Percentiles rank a stretch among this genome's conserved stretches.
Conservation (phyloP, 2,797 vertebrate genomes). For the Acanthis flammea region DNA sequence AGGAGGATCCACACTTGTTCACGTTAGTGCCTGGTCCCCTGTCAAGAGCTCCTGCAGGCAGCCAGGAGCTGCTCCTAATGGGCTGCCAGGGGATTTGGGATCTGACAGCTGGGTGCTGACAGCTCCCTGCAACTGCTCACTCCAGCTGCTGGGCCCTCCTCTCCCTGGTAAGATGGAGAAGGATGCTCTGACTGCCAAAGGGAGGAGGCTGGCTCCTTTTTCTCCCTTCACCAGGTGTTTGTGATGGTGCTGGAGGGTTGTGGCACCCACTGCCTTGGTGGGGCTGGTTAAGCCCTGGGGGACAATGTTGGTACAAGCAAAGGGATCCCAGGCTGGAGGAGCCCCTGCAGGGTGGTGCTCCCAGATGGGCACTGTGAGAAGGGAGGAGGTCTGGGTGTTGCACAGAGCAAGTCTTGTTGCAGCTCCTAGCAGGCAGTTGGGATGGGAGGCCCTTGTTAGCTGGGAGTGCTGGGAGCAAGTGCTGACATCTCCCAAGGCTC, state of each 20-base stretch:
- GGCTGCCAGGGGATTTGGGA: conserved; percentile 40
- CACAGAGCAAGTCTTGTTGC: not conserved
- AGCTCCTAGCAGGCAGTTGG: not conserved
- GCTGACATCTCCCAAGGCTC: not conserved
- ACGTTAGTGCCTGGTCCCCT: not conserved
- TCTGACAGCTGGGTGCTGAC: conserved; percentile 25
- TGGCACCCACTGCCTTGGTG: not conserved
- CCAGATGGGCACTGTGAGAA: not conserved
- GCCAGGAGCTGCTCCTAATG: conserved; percentile 38
- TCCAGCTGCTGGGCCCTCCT: not conserved
- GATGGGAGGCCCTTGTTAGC: not conserved
- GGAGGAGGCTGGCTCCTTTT: not conserved
- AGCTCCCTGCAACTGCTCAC: not conserved
- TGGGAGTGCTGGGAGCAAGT: not conserved
- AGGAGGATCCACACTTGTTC: not conserved
- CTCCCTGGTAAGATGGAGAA: not conserved
- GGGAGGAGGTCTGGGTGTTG: not conserved
- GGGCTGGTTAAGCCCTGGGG: not conserved
- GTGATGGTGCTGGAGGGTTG: not conserved
- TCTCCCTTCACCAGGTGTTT: not conserved
- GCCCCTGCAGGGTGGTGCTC: not conserved
- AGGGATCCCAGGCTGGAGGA: not conserved
- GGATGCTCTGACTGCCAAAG: not conserved
- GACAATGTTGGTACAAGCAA: not conserved
- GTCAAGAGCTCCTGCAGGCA: conserved; percentile 44